Evolutionary conservation across 2,113 vertebrate species (phyloP), one percentile per base, ranked within the genome.

Genomic region (Fukomys damarensis): DNA sequence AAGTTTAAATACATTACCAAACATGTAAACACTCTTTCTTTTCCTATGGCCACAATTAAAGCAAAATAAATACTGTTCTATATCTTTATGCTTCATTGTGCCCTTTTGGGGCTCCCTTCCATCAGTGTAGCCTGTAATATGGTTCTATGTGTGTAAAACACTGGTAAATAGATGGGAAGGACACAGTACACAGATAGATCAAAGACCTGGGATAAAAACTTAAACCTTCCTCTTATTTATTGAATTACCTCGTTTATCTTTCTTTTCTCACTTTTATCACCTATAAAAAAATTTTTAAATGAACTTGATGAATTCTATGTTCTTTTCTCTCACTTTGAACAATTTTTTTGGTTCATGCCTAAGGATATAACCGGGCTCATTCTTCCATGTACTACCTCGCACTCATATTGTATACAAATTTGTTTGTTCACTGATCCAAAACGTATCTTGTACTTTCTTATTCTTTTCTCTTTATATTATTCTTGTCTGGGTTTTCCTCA

Each of bases 141-240:
- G 49, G 94, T 65, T 89, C 30, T n/a, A 49, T 16, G 7, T 74
- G 59, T 70, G 11, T 92, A 92, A 95, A 93, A 61, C 19, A 93
- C 1, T 58, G 24, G 12, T 85, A 38, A 46, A 86, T 35, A 65
- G 28, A 63, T 1, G 14, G 24, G 13, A 70, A 96, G 58, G 93
- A 56, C 26, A 87, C 11, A 46, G 12, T 35, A 65, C 6, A 43
- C 16, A 93, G 16, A 43, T 12, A 93, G 16, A 96, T 49, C 74
- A 89, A 68, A 83, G 13, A 61, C 10, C 61, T 63, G 32, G 16
- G 24, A 84, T 86, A 96, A 90, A 96, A 74, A 74, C 7, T 43
- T 72, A 93, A 95, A 85, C 83, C 38, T 96, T 86, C 3, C 35
- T 95, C 41, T 92, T 59, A 93, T 54, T 94, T 43, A 91, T 52